Conservation (phyloP, 2,113 vertebrate species). For the Triplophysa rosa region DNA sequence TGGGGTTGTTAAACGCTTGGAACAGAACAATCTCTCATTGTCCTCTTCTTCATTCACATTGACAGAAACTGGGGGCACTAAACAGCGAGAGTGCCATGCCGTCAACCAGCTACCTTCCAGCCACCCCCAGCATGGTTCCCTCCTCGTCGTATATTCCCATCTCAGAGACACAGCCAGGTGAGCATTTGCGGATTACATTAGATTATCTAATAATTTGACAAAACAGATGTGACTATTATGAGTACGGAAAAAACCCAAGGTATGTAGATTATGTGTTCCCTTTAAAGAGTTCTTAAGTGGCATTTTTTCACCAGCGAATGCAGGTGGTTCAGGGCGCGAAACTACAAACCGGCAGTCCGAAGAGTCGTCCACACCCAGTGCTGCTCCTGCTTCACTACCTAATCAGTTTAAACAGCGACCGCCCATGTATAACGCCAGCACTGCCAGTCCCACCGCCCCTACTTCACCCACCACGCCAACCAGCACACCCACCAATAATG, state of each 20-base stretch:
- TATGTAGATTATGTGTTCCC: neutral
- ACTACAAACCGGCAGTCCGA: constrained; percentile 86
- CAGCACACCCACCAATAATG: constrained; percentile 83
- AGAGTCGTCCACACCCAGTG: constrained; percentile 77
- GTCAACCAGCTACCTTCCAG: constrained; percentile 96
- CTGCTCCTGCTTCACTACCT: constrained; percentile 77
- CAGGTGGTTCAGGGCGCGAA: constrained; percentile 84
- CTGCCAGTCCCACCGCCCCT: constrained; percentile 76
- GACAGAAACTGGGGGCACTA: constrained; percentile 91
- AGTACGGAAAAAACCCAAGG: neutral
- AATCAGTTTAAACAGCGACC: constrained; percentile 94
- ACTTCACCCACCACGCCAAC: constrained; percentile 83
- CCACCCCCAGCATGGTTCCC: constrained; percentile 94
- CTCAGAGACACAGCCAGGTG: constrained; percentile 82
- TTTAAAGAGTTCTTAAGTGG: neutral
- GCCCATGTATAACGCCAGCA: constrained; percentile 92
- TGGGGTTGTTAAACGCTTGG: neutral
- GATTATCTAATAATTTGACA: neutral
- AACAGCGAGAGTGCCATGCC: constrained; percentile 90
- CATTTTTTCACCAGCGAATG: constrained; percentile 53
- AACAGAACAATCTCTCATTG: neutral
- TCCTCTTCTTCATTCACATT: neutral
- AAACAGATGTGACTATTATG: neutral
- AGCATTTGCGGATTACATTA: constrained; percentile 11
- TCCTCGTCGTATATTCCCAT: constrained; percentile 94